These are phyloP conservation scores for Trisateles emortualis DNA, from an alignment of 2,888 invertebrate genomes.

Conservation along the genomic window DNA sequence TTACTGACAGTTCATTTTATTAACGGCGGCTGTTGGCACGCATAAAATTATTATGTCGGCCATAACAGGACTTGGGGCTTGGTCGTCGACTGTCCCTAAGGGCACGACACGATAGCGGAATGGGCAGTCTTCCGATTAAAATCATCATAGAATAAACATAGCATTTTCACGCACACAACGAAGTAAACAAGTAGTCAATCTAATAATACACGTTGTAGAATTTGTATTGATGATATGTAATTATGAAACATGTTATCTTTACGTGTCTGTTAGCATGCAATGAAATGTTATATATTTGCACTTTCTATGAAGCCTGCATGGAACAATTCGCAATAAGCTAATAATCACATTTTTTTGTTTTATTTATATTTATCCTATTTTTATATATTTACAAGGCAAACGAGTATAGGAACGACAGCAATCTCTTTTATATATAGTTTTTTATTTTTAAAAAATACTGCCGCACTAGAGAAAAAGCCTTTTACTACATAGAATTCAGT, in stretches of 20 bases:
- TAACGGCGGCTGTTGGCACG: conserved; percentile 38
- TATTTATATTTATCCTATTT: no score
- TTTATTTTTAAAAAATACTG: no score
- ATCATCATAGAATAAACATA: not conserved
- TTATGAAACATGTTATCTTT: not conserved
- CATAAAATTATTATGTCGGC: conserved; percentile 45
- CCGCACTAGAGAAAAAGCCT: no score
- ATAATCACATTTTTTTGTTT: no score
- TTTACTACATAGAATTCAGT: no score
- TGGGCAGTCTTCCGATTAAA: conserved; percentile 10
- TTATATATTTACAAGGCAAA: no score
- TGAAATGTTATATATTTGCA: not conserved
- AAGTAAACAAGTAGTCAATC: not conserved
- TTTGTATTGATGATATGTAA: not conserved
- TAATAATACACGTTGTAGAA: not conserved
- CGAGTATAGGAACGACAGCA: no score
- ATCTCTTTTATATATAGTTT: no score
- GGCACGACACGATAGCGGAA: conserved; percentile 34
- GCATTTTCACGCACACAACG: not conserved
- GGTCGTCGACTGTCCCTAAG: conserved; percentile 34
- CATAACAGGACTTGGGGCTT: conserved; percentile 43
- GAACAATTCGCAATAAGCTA: not conserved
- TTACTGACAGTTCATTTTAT: conserved; percentile 36
- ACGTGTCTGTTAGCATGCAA: not conserved
- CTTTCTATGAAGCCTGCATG: not conserved